A percentile compares a stretch with the other conserved stretches of the same genome.
Evolutionary conservation across 2,888 invertebrate species (phyloP).

Genomic region (Stenodema calcarata): DNA sequence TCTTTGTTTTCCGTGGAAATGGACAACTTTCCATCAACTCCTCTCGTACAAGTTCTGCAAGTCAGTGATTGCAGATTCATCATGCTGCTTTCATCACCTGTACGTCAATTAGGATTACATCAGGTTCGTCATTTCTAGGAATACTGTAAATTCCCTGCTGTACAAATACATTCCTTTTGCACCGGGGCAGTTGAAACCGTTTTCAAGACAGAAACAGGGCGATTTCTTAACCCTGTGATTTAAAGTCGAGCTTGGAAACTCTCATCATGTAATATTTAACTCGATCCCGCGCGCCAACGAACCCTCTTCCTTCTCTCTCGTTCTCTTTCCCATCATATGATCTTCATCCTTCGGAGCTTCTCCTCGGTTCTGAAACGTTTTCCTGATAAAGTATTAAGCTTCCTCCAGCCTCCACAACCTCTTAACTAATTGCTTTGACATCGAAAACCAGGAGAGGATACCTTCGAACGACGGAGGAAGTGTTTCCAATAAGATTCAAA

Average conservation of each 20-base stretch:
- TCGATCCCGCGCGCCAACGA: background rate
- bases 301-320: background rate
- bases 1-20: no score
- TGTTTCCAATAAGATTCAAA: background rate
- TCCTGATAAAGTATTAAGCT: slow-evolving; percentile 6
- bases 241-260: slow-evolving; percentile 3
- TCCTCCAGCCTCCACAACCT: background rate
- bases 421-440: slow-evolving; percentile 33
- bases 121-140: no score
- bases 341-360: background rate
- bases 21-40: no score
- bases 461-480: background rate
- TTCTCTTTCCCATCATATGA: background rate
- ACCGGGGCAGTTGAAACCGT: background rate
- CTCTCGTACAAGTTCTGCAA: no score
- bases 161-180: no score
- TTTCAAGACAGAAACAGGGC: background rate
- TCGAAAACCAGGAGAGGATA: background rate
- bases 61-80: no score
- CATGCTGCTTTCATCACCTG: no score
- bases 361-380: background rate
- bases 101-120: no score
- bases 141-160: no score
- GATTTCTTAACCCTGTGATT: slow-evolving; percentile 23
- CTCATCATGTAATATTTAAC: slow-evolving; percentile 37